Base-by-base conservation (phyloP, 2,113 vertebrate genomes). In the Triplophysa tibetana region DNA sequence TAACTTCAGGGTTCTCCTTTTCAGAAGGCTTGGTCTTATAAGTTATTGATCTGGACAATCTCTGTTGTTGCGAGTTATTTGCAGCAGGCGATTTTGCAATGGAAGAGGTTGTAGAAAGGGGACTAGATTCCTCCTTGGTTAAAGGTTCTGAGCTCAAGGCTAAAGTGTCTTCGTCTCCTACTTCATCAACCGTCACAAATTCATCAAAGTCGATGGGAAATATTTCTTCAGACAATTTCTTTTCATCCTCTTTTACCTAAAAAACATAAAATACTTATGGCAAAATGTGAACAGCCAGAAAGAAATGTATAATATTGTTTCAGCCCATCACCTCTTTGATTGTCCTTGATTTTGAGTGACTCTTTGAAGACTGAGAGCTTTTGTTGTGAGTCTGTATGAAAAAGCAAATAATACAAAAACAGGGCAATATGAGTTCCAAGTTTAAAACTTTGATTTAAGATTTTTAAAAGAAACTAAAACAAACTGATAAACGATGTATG, bases 111-210 rank as follows among this genome's bases (percentile, higher is more conserved):
- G 19, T 58, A 1, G 43, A 9, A 1, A 48, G 5, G 3, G 62
- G 33, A 24, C 54, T 67, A 5, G 21, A 48, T 23, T 79, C 17
- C 79, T 70, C 66, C 68, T 90, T 94, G 8, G 86, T 16, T 1
- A 79, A 70, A 0, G 84, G 82, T 69, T 90, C 87, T 0, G 78
- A 16, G 2, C 26, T 69, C 38, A 43, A 11, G 11, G n/a, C 3
- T 16, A 68, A 4, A 5, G 63, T 2, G 2, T 62, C 62, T 1
- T 95, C 94, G 68, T 95, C 94, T 11, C 92, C 79, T 0, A 96
- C 93, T 78, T 96, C 95, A 56, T 96, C 95, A 86, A 96, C 94
- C 0, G 95, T 96, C 23, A 96, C 95, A 73, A 95, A 95, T 82
- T 96, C 95, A 54, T 95, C 94, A 88, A 96, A 85, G 86, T 96